Conservation (phyloP, 2,888 invertebrate genomes). For the Priocnemis perturbator region DNA sequence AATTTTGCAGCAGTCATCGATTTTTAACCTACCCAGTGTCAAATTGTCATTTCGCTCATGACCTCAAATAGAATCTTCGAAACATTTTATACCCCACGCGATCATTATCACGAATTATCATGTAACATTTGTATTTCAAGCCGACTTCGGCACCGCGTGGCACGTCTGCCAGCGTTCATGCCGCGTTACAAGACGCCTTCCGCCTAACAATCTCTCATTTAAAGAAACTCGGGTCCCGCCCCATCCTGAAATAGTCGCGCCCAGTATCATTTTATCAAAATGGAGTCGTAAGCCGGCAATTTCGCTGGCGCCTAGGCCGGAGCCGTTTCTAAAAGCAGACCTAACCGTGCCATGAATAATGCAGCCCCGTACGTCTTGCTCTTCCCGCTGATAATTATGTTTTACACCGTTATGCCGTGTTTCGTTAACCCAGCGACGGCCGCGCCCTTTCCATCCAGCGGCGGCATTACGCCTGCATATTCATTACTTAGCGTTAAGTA, state of each 20-base stretch:
- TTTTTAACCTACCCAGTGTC: too few relatives aligned
- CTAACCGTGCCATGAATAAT: conserved; percentile 69
- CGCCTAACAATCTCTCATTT: too few relatives aligned
- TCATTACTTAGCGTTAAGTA: conserved; percentile 68
- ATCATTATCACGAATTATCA: too few relatives aligned
- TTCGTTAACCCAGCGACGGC: conserved; percentile 66
- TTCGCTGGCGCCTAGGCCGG: conserved; percentile 42
- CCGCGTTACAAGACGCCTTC: too few relatives aligned
- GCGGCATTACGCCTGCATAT: conserved; percentile 67
- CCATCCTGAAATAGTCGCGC: not conserved
- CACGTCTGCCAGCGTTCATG: too few relatives aligned
- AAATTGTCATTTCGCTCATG: too few relatives aligned
- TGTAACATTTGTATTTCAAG: too few relatives aligned
- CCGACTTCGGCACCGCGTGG: too few relatives aligned
- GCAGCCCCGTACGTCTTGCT: conserved; percentile 67
- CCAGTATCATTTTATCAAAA: conserved; percentile 42
- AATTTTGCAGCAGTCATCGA: too few relatives aligned
- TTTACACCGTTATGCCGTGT: conserved; percentile 71
- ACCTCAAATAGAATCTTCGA: too few relatives aligned
- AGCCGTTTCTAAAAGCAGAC: conserved; percentile 63
- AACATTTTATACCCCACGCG: too few relatives aligned
- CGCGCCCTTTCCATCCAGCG: conserved; percentile 59
- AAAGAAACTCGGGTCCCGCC: conserved; percentile 21
- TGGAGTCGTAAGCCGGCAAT: conserved; percentile 60
- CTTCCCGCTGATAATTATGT: conserved; percentile 70